Percentiles rank a stretch among this genome's conserved stretches.
Conservation (phyloP, 2,797 vertebrate species). For the Notolabrus celidotus region DNA sequence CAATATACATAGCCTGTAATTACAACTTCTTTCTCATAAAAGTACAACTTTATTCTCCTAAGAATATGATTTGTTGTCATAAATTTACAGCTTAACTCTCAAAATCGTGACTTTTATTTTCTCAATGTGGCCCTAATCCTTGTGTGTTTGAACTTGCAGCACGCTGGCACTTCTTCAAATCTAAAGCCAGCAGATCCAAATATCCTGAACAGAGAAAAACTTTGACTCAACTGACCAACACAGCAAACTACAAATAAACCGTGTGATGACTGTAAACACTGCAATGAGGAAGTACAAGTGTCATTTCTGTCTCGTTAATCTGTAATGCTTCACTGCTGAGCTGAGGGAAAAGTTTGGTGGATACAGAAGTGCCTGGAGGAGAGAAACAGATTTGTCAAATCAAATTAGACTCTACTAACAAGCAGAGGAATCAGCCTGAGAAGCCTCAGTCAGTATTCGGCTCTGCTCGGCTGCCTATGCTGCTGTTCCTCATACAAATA, state of each 20-base stretch:
- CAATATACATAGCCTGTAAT: no score
- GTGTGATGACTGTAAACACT: conserved; percentile 15
- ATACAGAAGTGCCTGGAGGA: conserved; percentile 31
- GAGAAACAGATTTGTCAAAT: conserved; percentile 50
- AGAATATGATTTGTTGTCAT: no score
- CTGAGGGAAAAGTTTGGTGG: conserved; percentile 12
- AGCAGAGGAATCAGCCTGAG: conserved; percentile 22
- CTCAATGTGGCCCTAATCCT: no score
- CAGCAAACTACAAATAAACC: conserved; percentile 2
- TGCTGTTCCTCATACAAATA: conserved; percentile 18
- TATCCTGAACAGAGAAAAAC: not conserved
- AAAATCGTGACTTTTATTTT: no score
- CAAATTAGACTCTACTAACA: conserved; percentile 52
- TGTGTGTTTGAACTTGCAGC: no score
- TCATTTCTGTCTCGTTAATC: conserved; percentile 21
- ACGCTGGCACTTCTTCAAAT: not conserved
- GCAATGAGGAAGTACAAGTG: conserved; percentile 1
- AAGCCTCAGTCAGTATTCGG: conserved; percentile 26
- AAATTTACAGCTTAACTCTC: no score
- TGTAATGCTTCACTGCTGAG: conserved; percentile 16
- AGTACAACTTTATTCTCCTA: no score
- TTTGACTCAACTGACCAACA: conserved; percentile 1
- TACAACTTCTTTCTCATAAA: no score
- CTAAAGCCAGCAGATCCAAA: not conserved
- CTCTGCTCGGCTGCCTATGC: conserved; percentile 3